Evolutionary conservation across 2,113 vertebrate species (phyloP).

Genomic region (Podarcis muralis): DNA sequence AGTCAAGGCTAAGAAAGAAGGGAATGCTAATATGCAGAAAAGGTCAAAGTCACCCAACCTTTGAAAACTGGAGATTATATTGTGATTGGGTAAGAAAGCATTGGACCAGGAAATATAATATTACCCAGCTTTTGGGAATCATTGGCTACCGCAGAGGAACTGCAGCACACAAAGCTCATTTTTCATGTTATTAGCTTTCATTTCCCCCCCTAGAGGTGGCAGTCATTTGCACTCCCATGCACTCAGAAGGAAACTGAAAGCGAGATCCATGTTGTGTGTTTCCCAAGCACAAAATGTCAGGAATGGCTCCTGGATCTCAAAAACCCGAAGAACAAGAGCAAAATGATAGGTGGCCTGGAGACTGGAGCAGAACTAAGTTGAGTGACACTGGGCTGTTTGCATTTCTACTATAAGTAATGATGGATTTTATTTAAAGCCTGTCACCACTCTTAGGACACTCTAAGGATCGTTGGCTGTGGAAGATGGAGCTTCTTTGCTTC

Average conservation of each 20-base stretch:
- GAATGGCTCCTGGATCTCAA: neutral
- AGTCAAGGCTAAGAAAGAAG: neutral
- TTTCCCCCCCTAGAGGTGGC: neutral
- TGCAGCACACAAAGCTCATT: neutral
- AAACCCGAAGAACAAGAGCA: neutral
- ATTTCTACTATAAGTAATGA: slow-evolving; percentile 5
- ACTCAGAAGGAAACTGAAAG: neutral
- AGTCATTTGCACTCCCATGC: neutral
- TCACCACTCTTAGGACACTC: neutral
- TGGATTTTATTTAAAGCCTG: slow-evolving; percentile 5
- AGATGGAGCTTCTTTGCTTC: neutral
- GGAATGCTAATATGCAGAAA: neutral
- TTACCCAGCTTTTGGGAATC: neutral
- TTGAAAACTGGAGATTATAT: neutral
- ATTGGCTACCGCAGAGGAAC: neutral
- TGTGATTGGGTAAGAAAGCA: neutral
- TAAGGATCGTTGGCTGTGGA: neutral
- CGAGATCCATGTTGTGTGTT: neutral
- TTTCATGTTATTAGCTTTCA: neutral
- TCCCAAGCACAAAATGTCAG: neutral
- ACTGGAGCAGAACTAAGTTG: neutral
- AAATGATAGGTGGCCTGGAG: neutral
- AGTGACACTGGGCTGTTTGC: neutral
- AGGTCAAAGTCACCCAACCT: neutral
- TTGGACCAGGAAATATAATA: neutral